Evolutionary conservation across 2,797 vertebrate genomes (phyloP), one percentile per base, ranked within the genome.

Genomic region (Taenioides sp.): DNA sequence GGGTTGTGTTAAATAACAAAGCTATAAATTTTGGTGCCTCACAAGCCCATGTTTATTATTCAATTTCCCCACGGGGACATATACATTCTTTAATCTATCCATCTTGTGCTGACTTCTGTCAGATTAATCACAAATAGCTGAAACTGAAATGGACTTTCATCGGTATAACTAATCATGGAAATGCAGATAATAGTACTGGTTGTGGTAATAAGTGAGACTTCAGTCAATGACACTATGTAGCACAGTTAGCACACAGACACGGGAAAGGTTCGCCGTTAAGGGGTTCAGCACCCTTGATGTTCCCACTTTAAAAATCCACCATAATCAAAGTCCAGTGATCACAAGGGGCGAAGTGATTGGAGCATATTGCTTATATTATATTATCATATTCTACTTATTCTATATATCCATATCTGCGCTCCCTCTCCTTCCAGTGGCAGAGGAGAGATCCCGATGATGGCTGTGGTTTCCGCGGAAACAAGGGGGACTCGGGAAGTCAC

Each of bases 401-500:
- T 47, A 17, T 47, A 86, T 54, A 54, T 7, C 50, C 20, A n/a
- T n/a, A 9, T n/a, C n/a, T 9, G 7, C 20, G 50, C 73, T 49
- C 49, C 70, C 82, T 69, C 74, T 72, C 73, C 58, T 54, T 72
- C 83, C 74, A 77, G 75, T 31, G 81, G 81, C 55, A 2, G 80
- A 65, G 72, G 70, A 84, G 63, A 0, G 66, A 73, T 60, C 74
- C 72, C 17, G 62, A 80, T 65, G 83, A 71, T 52, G 77, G 77
- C 77, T 65, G 84, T 52, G 80, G 82, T 81, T 88, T 80, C 78
- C 80, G 85, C 61, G 50, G 85, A 82, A 84, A 90, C 72, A 20
- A 67, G n/a, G 74, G 66, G 74, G 57, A 7, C 17, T 50, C 43
- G 55, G 73, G 80, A n/a, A 37, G 77, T 88, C 87, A 88, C 80